These are phyloP conservation scores for Siniperca knerii DNA, from an alignment of 2,113 vertebrate species.

Conservation along the genomic window DNA sequence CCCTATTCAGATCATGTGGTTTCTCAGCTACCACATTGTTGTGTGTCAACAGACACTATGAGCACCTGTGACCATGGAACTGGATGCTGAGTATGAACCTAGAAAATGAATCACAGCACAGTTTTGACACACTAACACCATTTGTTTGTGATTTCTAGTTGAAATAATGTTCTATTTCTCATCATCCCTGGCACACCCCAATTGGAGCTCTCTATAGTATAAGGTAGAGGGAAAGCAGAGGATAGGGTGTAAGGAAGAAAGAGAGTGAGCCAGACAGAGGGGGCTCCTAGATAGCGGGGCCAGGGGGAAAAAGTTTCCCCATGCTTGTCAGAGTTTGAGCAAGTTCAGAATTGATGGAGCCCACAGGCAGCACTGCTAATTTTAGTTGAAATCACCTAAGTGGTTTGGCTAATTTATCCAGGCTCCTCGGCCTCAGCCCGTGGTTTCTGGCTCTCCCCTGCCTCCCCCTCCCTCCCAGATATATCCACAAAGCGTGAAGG, in stretches of 20 bases:
- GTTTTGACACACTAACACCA: conserved; percentile 21
- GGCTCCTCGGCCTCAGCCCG: conserved; percentile 80
- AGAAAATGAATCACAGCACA: conserved; percentile 25
- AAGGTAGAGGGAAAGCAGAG: conserved; percentile 56
- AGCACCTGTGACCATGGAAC: conserved; percentile 56
- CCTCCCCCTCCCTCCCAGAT: conserved; percentile 69
- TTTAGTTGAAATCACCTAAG: conserved; percentile 86
- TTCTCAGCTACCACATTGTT: conserved; percentile 55
- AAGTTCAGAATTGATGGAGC: conserved; percentile 84
- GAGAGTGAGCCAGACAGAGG: conserved; percentile 54
- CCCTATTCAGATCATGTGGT: conserved; percentile 51
- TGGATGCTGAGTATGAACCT: conserved; percentile 20
- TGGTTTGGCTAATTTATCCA: conserved; percentile 87
- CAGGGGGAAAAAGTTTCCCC: conserved; percentile 76
- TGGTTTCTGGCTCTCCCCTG: conserved; percentile 69
- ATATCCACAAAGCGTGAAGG: conserved; percentile 82
- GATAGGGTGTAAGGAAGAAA: conserved; percentile 45
- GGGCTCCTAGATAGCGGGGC: conserved; percentile 69
- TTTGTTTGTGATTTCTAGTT: conserved; percentile 16
- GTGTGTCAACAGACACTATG: conserved; percentile 62
- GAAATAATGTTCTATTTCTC: not conserved
- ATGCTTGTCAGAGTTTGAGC: conserved; percentile 84
- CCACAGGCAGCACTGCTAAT: conserved; percentile 84
- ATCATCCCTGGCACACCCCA: conserved; percentile 15
- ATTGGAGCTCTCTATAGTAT: conserved; percentile 61